Evolutionary conservation across 92 coral and sea anemone species (phyloP).

Genomic region (Porites lobata): DNA sequence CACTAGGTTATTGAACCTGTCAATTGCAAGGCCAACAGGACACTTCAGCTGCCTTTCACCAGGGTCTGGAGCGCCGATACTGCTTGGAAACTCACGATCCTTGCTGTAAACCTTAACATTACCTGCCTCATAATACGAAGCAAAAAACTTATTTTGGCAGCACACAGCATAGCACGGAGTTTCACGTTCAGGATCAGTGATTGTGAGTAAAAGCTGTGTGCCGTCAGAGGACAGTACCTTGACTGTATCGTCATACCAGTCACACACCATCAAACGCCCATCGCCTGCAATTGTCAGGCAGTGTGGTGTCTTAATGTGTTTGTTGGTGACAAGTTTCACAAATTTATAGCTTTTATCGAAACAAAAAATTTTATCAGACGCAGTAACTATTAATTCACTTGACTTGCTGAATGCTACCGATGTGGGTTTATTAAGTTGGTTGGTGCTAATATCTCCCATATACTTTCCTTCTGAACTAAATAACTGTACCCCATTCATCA

Average conservation of each 20-base stretch:
- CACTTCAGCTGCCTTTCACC: conserved; percentile 33
- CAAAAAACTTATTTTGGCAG: conserved; percentile 22
- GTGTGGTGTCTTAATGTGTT: not conserved
- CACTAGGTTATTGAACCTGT: conserved; percentile 36
- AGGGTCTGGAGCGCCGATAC: conserved; percentile 42
- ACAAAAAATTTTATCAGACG: conserved; percentile 9
- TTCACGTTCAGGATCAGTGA: not conserved
- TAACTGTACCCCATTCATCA: not conserved
- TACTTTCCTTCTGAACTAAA: not conserved
- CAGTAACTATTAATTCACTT: not conserved
- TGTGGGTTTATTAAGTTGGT: not conserved
- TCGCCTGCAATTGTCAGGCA: not conserved
- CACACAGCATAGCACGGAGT: conserved; percentile 13
- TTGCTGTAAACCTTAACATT: conserved; percentile 60
- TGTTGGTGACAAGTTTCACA: conserved; percentile 43
- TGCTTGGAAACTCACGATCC: conserved; percentile 49
- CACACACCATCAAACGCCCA: conserved; percentile 8
- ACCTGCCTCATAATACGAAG: not conserved
- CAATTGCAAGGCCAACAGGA: conserved; percentile 68
- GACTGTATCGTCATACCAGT: not conserved
- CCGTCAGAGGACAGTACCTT: conserved; percentile 23
- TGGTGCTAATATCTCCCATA: not conserved
- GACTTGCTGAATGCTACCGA: conserved; percentile 10
- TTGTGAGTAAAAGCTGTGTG: no score
- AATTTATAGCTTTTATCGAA: conserved; percentile 61